Base-by-base conservation (phyloP, 2,113 vertebrate genomes). In the Melanerpes formicivorus region DNA sequence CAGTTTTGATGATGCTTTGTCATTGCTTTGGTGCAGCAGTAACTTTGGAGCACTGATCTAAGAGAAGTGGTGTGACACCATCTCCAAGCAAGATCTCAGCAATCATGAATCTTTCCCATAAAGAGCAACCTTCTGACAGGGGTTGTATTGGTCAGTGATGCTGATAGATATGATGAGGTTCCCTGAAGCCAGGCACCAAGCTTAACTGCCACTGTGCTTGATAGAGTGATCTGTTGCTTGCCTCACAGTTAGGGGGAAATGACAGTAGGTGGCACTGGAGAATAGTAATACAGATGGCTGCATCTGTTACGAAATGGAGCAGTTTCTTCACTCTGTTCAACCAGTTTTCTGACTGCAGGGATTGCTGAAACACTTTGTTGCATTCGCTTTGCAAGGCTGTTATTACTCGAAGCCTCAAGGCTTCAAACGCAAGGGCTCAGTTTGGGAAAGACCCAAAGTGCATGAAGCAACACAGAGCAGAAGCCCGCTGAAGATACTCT, bases 261-360 rank as follows among this genome's bases (percentile, higher is more conserved):
- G 92, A 55, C 98, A 94, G 97, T 92, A 97, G 97, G 60, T 98
- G 98, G 97, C 91, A 74, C 92, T 96, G 90, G 93, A 94, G 95
- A 97, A 96, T 58, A 96, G 84, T 4, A 54, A 37, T 91, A 78
- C 40, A 22, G 16, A 5, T 5, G 10, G 10, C 54, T 40, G 65
- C 16, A 4, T 54, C 54, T 59, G 8, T 40, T 42, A 23, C 0
- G 29, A 72, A 90, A 84, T 21, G 27, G 54, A 91, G 30, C 44
- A 3, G 5, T 34, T 56, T 75, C 21, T 55, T 83, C 56, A 8
- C 75, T 48, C 30, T 82, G 37, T 37, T 89, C 15, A 89, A 66
- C 29, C 66, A 40, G 48, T 66, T 88, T 89, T 88, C 48, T 84
- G 44, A 60, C 87, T 80, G 63, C 56, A 34, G 4, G 15, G 22